Conservation (phyloP, 2,797 vertebrate genomes). For the Huso huso region DNA sequence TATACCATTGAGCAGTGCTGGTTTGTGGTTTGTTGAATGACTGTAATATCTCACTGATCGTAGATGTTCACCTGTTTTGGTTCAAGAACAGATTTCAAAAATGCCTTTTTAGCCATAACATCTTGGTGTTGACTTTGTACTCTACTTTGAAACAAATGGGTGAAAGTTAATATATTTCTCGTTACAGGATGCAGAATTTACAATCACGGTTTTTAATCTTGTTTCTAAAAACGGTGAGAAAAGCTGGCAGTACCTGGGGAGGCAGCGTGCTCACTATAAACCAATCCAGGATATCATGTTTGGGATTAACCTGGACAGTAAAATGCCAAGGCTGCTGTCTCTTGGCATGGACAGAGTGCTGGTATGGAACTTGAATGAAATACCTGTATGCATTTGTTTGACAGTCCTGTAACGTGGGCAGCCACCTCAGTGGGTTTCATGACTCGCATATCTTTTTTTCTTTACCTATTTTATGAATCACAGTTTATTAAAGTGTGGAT, state of each 20-base stretch:
- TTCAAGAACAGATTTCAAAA: too few relatives aligned
- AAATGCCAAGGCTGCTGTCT: conserved; percentile 72
- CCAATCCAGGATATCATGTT: conserved; percentile 78
- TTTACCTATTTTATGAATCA: too few relatives aligned
- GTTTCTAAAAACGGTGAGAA: conserved; percentile 23
- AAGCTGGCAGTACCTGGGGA: conserved; percentile 70
- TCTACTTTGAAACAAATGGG: too few relatives aligned
- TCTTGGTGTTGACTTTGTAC: too few relatives aligned
- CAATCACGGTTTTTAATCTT: conserved; percentile 66
- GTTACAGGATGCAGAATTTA: conserved; percentile 67
- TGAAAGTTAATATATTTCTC: not conserved
- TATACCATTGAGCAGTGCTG: not conserved
- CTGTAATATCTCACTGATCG: too few relatives aligned
- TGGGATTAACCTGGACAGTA: conserved; percentile 69
- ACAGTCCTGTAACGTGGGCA: too few relatives aligned
- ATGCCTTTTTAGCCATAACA: too few relatives aligned
- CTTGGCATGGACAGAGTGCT: conserved; percentile 76
- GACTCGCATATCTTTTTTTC: too few relatives aligned
- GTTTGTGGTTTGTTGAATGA: too few relatives aligned
- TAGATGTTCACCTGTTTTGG: too few relatives aligned
- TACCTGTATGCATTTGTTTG: conserved; percentile 4
- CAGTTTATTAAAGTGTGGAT: too few relatives aligned
- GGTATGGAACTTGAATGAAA: conserved; percentile 48
- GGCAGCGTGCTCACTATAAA: conserved; percentile 76
- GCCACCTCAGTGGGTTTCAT: too few relatives aligned